Base-by-base conservation (phyloP, 1,140 invertebrate genomes). In the Panagrolaimus sp. region DNA sequence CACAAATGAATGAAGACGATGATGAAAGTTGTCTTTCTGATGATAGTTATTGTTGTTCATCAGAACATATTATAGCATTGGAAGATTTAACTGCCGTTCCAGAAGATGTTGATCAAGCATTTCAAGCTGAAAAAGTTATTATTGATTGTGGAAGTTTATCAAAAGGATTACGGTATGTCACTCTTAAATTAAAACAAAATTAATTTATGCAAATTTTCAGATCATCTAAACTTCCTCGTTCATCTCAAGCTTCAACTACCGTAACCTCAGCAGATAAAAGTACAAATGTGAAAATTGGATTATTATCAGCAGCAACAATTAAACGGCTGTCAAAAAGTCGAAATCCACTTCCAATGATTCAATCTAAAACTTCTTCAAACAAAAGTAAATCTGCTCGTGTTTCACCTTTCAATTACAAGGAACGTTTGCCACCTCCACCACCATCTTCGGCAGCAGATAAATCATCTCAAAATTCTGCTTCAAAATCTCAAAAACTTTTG, bases 401-500 rank as follows among this genome's bases (percentile, higher is more conserved):
- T 46, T 51, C 67, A n/a, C 67, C 67, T n/a, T 69, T 69, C 43
- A 69, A 69, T 43, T 69, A 69, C 63, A 69, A 69, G 27, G 16
- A 66, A 13, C 67, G 65, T 11, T 7, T 7, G 2, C 7, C 31
- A 4, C 7, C 31, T 38, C 7, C 31, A 4, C 7, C 31, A 38
- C 31, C 31, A 2, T 38, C 31, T 4, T 38, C 31, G 7, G 7
- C 31, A 38, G 2, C 31, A 38, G 31, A 38, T 38, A 38, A 38
- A 38, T 38, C 31, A 38, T 38, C 31, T 4, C 31, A 38, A 7
- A 38, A 38, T 38, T 38, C 31, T n/a, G n/a, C n/a, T 4, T 38
- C 31, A 38, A 38, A 38, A 38, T 38, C 31, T 38, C 31, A 38
- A 4, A 38, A 38, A 38, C 31, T 38, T 38, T 38, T 38, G 31